Conservation (phyloP, 2,888 invertebrate species). For the Arrhopalites spinosus region DNA sequence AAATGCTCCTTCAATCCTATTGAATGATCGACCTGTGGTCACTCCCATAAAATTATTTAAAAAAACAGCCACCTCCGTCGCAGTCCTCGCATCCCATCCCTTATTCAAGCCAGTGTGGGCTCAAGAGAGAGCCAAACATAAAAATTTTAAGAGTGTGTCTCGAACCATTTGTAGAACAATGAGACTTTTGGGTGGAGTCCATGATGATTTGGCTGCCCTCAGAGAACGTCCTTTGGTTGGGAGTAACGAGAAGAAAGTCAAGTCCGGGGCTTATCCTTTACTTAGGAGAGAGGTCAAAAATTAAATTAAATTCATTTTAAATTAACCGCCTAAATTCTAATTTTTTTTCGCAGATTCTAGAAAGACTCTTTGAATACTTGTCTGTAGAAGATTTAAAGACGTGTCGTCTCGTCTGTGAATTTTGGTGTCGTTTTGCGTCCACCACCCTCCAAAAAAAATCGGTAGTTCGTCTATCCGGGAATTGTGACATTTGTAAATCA, state of each 20-base stretch:
- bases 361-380: conserved; percentile 12
- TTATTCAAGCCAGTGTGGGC: neutral
- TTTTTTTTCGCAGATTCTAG: conserved; percentile 9
- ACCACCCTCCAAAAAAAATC: conserved; percentile 2
- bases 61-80: conserved; percentile 10
- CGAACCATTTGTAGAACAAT: neutral
- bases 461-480: conserved; percentile 5
- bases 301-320: neutral
- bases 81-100: conserved; percentile 6
- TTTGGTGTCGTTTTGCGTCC: conserved; percentile 19
- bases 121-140: neutral
- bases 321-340: neutral
- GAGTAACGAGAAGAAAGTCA: conserved; percentile 22
- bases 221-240: neutral
- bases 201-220: neutral
- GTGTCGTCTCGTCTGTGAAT: conserved; percentile 6
- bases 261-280: conserved; percentile 12
- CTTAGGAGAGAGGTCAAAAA: conserved; percentile 5
- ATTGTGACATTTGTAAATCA: conserved; percentile 22
- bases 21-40: neutral
- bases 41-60: conserved; percentile 4
- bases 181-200: neutral
- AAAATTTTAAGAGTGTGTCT: conserved; percentile 20
- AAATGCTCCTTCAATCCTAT: too few species aligned
- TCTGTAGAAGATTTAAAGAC: conserved; percentile 12